These are phyloP conservation scores for Ceryle rudis DNA, from an alignment of 2,797 vertebrate species.

Conservation along the genomic window DNA sequence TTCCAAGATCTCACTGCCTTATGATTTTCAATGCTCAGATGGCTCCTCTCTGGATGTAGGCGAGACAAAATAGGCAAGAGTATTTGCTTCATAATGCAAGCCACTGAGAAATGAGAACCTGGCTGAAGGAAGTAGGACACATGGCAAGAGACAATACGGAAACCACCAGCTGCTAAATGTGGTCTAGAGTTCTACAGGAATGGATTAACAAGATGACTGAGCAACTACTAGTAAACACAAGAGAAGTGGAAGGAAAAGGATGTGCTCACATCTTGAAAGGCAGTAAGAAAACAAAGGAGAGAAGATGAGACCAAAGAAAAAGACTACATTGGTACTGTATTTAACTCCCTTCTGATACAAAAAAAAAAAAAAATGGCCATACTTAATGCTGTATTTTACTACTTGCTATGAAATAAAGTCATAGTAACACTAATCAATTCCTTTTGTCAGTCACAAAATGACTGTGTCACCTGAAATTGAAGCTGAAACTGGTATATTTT, in stretches of 20 bases:
- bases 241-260: background rate
- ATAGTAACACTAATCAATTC: background rate
- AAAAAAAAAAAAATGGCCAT: background rate
- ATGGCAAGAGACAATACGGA: background rate
- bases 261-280: background rate
- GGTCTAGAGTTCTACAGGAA: background rate
- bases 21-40: background rate
- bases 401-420: background rate
- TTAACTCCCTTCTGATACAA: background rate
- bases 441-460: background rate
- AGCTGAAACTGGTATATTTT: background rate
- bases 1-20: background rate
- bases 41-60: background rate
- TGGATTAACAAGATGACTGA: background rate
- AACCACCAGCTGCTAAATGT: background rate
- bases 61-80: background rate
- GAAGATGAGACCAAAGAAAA: background rate
- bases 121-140: background rate
- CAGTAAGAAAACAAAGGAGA: background rate
- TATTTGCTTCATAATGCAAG: background rate
- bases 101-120: background rate
- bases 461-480: background rate
- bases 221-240: background rate
- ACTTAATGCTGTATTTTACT: background rate
- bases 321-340: background rate